Evolutionary conservation across 1,140 invertebrate species (phyloP).

Genomic region (Polyergus mexicanus): DNA sequence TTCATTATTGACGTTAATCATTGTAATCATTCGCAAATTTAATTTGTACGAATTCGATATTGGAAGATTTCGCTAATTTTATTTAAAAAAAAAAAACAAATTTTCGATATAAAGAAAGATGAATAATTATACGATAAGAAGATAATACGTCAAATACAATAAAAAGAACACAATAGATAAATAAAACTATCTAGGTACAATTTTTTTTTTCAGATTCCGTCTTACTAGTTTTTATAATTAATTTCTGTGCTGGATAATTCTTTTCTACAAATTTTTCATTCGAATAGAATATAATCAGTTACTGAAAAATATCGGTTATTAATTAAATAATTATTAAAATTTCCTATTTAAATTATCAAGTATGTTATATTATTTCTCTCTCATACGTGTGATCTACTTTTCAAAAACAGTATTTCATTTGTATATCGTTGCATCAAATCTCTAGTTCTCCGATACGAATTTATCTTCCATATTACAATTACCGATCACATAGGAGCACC

Average conservation of each 20-base stretch:
- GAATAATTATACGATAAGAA: background rate
- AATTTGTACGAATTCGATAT: background rate
- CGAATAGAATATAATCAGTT: background rate
- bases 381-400: background rate
- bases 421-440: background rate
- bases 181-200: background rate
- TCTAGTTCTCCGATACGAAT: conserved; percentile 18
- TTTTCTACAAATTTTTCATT: background rate
- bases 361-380: background rate
- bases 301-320: background rate
- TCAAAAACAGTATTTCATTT: conserved; percentile 4
- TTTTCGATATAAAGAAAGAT: background rate
- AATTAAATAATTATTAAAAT: background rate
- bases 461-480: conserved; percentile 63
- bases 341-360: background rate
- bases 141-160: background rate
- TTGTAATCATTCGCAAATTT: background rate
- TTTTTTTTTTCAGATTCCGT: background rate
- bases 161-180: background rate
- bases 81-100: background rate
- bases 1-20: background rate
- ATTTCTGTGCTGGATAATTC: background rate
- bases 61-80: no score
- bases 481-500: conserved; percentile 16
- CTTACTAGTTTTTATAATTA: background rate